Evolutionary conservation across 2,888 invertebrate genomes (phyloP), one percentile per base, ranked within the genome.

Genomic region (Lithophane ornitopus): DNA sequence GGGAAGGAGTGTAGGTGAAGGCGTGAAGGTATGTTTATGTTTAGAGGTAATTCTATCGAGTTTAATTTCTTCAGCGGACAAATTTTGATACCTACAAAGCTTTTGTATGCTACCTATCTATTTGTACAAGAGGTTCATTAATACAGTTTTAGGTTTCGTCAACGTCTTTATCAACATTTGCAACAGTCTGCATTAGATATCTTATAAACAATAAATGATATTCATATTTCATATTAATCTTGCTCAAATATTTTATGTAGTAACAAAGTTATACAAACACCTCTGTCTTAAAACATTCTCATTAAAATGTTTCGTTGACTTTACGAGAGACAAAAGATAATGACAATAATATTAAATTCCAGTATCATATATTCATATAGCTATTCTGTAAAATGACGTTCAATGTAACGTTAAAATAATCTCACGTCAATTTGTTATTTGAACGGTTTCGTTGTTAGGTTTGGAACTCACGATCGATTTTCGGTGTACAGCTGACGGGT

Each of bases 341-440:
- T 19, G 28, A 44, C 28, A 76, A 76, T 76, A 74, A 70, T 46
- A 71, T 69, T 78, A 71, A 63, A 80, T 78, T 75, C 34, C 4
- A 73, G 62, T 72, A 52, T 78, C 52, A 52, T 49, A 12, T 14
- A 1, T 11, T n/a, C 6, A 44, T 46, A 63, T 58, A 66, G 63
- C 62, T 61, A 41, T 68, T 71, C n/a, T 70, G 59, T 68, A 65
- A 80, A 83, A 78, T 68, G 49, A 69, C 54, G 61, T 70, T 68
- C 56, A 72, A 74, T 52, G 44, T 44, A 52, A 69, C 65, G 68
- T 86, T 77, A 68, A 80, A 88, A 70, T 77, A 78, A 78, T 78
- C 67, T 73, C 66, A 56, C 14, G 56, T 70, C 74, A 75, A 73
- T 84, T 86, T 80, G 74, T 86, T 73, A 72, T 71, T 63, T 67